Evolutionary conservation across 23 tunicate species (phyloP).

Genomic region (Oikopleura vanhoeffeni): DNA sequence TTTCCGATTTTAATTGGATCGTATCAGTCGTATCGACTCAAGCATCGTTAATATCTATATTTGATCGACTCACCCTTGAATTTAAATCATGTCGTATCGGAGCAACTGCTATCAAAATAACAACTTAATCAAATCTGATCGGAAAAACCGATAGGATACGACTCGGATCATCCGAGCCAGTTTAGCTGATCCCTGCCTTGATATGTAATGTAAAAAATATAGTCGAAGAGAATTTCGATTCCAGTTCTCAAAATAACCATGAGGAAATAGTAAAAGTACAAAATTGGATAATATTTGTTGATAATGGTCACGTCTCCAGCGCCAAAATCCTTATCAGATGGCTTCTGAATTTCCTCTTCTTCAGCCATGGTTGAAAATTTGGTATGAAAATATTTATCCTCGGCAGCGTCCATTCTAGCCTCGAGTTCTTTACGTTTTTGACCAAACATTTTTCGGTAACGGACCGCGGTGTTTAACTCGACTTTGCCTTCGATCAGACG

Average conservation of each 20-base stretch:
- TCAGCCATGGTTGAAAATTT: not conserved
- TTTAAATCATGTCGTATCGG: no score
- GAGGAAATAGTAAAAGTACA: not conserved
- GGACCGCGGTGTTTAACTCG: not conserved
- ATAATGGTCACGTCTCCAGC: not conserved
- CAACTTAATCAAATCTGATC: no score
- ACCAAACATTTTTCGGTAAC: not conserved
- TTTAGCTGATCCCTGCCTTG: no score
- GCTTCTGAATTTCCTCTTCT: not conserved
- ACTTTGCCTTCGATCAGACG: not conserved
- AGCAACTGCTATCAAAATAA: no score
- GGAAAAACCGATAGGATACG: no score
- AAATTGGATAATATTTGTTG: conserved; percentile 1
- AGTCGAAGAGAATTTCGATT: not conserved
- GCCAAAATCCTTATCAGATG: not conserved
- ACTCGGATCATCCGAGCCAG: no score
- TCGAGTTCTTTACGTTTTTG: not conserved
- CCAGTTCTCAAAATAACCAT: not conserved
- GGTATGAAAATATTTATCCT: not conserved
- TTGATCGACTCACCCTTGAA: no score
- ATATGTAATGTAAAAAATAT: not conserved
- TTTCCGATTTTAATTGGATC: no score
- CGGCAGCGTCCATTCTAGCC: not conserved
- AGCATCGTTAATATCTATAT: no score
- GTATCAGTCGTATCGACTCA: no score